A percentile compares a stretch with the other conserved stretches of the same genome.
Evolutionary conservation across 2,888 invertebrate genomes (phyloP).

Genomic region (Amphimallon solstitiale): DNA sequence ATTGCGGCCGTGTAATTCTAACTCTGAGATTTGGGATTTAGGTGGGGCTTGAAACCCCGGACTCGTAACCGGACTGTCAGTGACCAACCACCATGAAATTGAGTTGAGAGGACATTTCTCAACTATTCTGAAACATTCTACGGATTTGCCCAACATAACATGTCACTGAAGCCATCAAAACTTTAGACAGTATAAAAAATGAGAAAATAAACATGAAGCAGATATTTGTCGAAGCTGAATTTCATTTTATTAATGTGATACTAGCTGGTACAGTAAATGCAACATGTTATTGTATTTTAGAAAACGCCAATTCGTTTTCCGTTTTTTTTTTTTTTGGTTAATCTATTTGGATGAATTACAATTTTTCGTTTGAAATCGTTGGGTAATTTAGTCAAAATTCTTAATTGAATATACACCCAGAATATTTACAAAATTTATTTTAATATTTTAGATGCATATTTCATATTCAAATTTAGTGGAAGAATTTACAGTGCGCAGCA

Average conservation of each 20-base stretch:
- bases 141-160: conserved; percentile 43
- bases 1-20: conserved; percentile 35
- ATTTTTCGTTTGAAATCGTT: too few species aligned
- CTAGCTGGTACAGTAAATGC: too few species aligned
- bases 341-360: too few species aligned
- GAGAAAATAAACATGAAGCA: conserved; percentile 16
- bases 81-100: conserved; percentile 60
- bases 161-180: conserved; percentile 50
- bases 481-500: too few species aligned
- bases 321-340: too few species aligned
- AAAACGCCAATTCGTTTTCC: too few species aligned
- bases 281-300: too few species aligned
- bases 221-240: conserved; percentile 1
- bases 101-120: conserved; percentile 59
- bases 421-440: too few species aligned
- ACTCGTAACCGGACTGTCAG: conserved; percentile 52
- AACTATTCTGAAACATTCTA: conserved; percentile 47
- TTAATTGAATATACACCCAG: too few species aligned
- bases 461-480: too few species aligned
- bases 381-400: too few species aligned
- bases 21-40: conserved; percentile 41
- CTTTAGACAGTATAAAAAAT: conserved; percentile 46
- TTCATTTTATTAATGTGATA: not conserved
- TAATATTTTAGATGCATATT: too few species aligned
- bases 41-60: conserved; percentile 40